Evolutionary conservation across 1,140 invertebrate genomes (phyloP), one percentile per base, ranked within the genome.

Genomic region (Zophobas atratus): DNA sequence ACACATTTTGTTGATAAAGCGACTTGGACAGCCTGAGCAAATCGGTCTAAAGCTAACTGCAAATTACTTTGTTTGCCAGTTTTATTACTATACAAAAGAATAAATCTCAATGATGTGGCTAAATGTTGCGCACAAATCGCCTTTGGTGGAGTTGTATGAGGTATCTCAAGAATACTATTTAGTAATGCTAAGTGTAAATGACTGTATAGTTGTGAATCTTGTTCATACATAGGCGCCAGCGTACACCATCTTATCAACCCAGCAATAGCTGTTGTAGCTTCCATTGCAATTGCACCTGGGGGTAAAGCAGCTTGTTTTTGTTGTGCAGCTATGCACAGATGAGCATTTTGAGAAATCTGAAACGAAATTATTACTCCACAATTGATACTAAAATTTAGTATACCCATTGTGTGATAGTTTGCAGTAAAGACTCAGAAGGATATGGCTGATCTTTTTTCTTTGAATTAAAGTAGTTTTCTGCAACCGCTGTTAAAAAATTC

Each of bases 281-380:
- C 92, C 94, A 95, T 95, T 0, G 94, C 92, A 76, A 95, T 95
- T 1, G 93, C 92, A 20, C 94, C 94, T 48, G 88, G 90, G 0
- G 94, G 94, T 36, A 95, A 83, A 2, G 92, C 89, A 20, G 92
- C 89, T 79, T 92, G 92, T 71, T 91, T 92, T 77, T 90, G 87
- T 77, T 95, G 89, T 0, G 94, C 92, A 5, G 93, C 92, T 77
- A 93, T 89, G 79, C 94, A 92, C 2, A 96, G 84, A 75, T 89
- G 88, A 0, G 91, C 89, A 86, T 94, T 93, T 48, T 92, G 89
- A 35, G 88, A 89, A 1, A 92, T 88, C 90, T 90, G 81, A 71
- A 83, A 81, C 32, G 35, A 70, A 73, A 39, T 46, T 72, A 51
- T 32, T 55, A 49, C 33, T 1, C 20, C 20, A 20, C 20, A 20